These are phyloP conservation scores for Noturus placidus DNA, from an alignment of 2,113 vertebrate species.

Conservation along the genomic window DNA sequence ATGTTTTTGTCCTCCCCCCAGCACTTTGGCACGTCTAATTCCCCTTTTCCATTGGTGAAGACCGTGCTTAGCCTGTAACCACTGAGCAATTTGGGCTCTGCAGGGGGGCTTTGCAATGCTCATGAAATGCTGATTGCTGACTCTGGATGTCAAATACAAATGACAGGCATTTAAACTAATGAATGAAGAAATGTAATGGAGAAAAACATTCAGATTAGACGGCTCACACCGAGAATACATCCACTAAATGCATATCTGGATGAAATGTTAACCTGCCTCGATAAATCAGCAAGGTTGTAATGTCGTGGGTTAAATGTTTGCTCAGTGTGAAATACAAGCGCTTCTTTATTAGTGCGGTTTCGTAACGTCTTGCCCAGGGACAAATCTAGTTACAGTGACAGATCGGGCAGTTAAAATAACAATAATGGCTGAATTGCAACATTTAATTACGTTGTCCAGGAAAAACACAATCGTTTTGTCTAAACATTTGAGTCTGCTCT, in stretches of 20 bases:
- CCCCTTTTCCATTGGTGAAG: constrained; percentile 45
- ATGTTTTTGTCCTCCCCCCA: constrained; percentile 36
- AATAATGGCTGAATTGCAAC: background rate
- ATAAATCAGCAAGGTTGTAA: background rate
- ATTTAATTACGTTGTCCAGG: background rate
- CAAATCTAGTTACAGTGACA: background rate
- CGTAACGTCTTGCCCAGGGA: background rate
- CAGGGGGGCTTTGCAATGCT: constrained; percentile 7
- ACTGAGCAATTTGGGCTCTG: constrained; percentile 30
- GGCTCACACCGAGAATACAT: background rate
- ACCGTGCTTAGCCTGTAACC: constrained; percentile 43
- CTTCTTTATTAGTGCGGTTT: background rate
- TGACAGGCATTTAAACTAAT: background rate
- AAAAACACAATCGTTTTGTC: background rate
- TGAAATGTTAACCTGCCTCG: background rate
- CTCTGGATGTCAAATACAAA: constrained; percentile 35
- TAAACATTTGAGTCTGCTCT: background rate
- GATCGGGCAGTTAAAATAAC: constrained; percentile 14
- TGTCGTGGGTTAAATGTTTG: background rate
- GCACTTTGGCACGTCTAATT: constrained; percentile 36
- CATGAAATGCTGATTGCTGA: constrained; percentile 36
- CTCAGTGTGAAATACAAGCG: background rate
- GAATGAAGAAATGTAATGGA: background rate
- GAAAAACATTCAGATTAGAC: background rate
- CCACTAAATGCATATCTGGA: background rate